Percentiles rank a stretch among this genome's conserved stretches.
Evolutionary conservation across 2,888 invertebrate genomes (phyloP).

Genomic region (Ariolimax columbianus): DNA sequence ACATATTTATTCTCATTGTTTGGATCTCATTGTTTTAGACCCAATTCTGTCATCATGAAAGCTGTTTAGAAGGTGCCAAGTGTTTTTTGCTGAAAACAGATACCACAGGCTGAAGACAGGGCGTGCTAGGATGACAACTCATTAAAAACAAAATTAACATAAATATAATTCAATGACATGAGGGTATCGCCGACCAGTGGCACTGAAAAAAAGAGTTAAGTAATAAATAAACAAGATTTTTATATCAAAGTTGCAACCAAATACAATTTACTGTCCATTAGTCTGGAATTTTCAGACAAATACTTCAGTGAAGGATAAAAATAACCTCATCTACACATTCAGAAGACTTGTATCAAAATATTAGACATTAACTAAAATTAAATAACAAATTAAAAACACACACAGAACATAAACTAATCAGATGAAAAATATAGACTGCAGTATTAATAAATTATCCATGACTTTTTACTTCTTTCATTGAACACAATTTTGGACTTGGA

Average conservation of each 20-base stretch:
- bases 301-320: neutral
- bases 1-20: neutral
- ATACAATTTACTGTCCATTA: neutral
- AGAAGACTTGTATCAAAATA: neutral
- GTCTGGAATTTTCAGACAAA: neutral
- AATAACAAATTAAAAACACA: neutral
- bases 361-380: neutral
- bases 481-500: slow-evolving; percentile 58
- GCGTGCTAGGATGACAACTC: slow-evolving; percentile 21
- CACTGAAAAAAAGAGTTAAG: slow-evolving; percentile 21
- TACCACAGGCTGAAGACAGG: slow-evolving; percentile 20
- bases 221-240: slow-evolving; percentile 18
- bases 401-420: neutral
- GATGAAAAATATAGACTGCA: neutral
- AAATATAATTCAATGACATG: slow-evolving; percentile 24
- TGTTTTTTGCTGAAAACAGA: slow-evolving; percentile 53
- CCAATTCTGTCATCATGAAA: neutral
- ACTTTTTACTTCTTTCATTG: neutral
- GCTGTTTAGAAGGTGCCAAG: neutral
- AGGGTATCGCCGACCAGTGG: neutral
- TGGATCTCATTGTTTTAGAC: neutral
- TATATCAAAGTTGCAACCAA: slow-evolving; percentile 43
- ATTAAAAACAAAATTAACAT: slow-evolving; percentile 34
- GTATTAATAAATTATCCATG: neutral
- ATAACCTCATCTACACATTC: neutral